A percentile compares a stretch with the other conserved stretches of the same genome.
phyloP scores from a whole-genome alignment of 2,888 invertebrate genomes.

The Dynastes grantii region DNA sequence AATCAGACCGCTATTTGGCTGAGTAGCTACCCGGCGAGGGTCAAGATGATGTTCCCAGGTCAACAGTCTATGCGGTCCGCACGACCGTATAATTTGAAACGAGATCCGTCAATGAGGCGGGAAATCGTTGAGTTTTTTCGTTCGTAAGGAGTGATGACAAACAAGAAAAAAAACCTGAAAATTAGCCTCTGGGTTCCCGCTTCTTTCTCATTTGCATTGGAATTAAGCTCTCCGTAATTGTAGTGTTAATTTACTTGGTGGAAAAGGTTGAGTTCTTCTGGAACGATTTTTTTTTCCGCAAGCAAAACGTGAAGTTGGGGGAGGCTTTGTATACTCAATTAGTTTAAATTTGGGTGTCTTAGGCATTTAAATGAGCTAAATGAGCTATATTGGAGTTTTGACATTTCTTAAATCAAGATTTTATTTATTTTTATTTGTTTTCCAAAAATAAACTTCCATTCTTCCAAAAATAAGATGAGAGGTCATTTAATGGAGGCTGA shows the following conservation, averaged over 20 bases:
- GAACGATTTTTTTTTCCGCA: not conserved
- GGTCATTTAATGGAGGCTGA: too few relatives aligned
- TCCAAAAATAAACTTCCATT: too few relatives aligned
- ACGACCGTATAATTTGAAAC: not conserved
- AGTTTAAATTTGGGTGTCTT: too few relatives aligned
- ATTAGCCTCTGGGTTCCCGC: not conserved
- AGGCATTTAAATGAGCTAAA: too few relatives aligned
- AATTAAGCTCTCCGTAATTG: not conserved
- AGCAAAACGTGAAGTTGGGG: too few relatives aligned
- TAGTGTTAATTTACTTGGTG: conserved; percentile 5
- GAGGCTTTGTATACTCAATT: too few relatives aligned
- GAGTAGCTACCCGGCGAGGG: not conserved
- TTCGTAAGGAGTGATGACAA: not conserved
- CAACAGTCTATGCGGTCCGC: not conserved
- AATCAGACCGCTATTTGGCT: not conserved
- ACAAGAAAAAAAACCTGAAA: not conserved
- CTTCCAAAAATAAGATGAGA: too few relatives aligned
- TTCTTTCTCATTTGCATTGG: not conserved
- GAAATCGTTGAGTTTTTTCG: not conserved
- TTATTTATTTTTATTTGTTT: too few relatives aligned
- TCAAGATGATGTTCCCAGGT: not conserved
- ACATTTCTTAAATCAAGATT: too few relatives aligned
- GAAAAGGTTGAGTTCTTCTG: not conserved
- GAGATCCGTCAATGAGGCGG: not conserved
- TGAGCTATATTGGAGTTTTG: too few relatives aligned